These are phyloP conservation scores for Butorides virescens DNA, from an alignment of 2,113 vertebrate species.

Conservation along the genomic window DNA sequence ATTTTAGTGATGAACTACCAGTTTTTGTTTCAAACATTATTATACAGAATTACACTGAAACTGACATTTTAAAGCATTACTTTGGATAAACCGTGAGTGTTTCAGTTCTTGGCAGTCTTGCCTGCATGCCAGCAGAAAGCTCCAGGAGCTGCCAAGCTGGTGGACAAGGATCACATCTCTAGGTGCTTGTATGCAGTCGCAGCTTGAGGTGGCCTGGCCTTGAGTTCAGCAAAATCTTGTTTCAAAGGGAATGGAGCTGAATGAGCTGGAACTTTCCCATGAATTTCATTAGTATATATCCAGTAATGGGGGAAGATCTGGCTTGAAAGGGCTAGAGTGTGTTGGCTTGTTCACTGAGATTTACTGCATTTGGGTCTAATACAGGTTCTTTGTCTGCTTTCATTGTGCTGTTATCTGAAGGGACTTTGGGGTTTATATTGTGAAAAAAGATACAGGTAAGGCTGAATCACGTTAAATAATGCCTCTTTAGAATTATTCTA, in stretches of 20 bases:
- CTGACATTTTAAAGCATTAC: background rate
- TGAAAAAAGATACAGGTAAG: background rate
- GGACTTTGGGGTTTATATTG: background rate
- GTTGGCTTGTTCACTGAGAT: background rate
- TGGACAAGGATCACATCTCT: fast-evolving
- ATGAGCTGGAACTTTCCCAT: background rate
- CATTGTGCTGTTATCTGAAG: fast-evolving
- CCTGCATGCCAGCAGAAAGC: background rate
- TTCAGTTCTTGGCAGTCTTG: background rate
- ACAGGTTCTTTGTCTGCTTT: background rate
- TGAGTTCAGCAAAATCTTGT: background rate
- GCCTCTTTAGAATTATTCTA: background rate
- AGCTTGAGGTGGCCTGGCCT: background rate
- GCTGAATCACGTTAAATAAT: background rate
- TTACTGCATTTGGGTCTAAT: background rate
- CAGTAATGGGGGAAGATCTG: background rate
- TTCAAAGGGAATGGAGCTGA: background rate
- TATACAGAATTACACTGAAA: background rate
- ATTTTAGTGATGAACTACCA: background rate
- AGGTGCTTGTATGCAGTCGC: fast-evolving
- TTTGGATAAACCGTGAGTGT: background rate
- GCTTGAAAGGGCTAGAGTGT: background rate
- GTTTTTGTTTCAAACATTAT: background rate
- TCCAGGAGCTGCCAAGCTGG: background rate
- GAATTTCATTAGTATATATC: background rate